Percentiles rank a stretch among this genome's conserved stretches.
These are phyloP conservation scores for Rhodeus uyekii DNA, from an alignment of 2,797 vertebrate species.

Conservation along the genomic window DNA sequence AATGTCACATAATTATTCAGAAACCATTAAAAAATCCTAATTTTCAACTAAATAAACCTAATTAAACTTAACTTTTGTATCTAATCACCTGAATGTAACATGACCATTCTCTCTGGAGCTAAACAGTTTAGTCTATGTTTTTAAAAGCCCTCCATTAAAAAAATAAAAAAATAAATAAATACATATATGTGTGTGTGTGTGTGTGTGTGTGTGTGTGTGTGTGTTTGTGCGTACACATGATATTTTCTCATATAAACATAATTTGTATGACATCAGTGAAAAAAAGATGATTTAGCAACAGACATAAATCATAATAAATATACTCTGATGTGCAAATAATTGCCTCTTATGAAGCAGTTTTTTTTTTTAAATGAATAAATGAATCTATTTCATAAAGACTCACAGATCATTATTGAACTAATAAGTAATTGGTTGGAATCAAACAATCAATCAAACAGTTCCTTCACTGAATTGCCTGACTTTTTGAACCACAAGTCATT, in stretches of 20 bases:
- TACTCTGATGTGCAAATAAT: neutral
- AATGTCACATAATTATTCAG: neutral
- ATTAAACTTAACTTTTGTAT: too few relatives aligned
- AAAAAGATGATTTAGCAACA: neutral
- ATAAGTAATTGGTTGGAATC: neutral
- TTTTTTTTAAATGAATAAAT: neutral
- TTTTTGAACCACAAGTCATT: neutral
- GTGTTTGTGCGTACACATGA: too few relatives aligned
- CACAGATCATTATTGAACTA: neutral
- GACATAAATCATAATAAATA: neutral
- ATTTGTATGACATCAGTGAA: neutral
- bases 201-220: too few relatives aligned
- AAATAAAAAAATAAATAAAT: too few relatives aligned
- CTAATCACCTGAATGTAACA: too few relatives aligned
- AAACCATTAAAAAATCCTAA: neutral
- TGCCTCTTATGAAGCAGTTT: neutral
- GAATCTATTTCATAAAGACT: too few relatives aligned
- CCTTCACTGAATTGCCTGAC: neutral
- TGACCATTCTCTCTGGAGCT: too few relatives aligned
- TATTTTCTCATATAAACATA: too few relatives aligned
- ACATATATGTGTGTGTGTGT: too few relatives aligned
- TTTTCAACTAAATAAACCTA: too few relatives aligned
- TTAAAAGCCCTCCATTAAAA: neutral
- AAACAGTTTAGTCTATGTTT: too few relatives aligned
- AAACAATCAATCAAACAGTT: too few relatives aligned